A percentile compares a stretch with the other conserved stretches of the same genome.
phyloP scores from a whole-genome alignment of 35 echinoderm and acorn worm species.

The Heliocidaris tuberculata region DNA sequence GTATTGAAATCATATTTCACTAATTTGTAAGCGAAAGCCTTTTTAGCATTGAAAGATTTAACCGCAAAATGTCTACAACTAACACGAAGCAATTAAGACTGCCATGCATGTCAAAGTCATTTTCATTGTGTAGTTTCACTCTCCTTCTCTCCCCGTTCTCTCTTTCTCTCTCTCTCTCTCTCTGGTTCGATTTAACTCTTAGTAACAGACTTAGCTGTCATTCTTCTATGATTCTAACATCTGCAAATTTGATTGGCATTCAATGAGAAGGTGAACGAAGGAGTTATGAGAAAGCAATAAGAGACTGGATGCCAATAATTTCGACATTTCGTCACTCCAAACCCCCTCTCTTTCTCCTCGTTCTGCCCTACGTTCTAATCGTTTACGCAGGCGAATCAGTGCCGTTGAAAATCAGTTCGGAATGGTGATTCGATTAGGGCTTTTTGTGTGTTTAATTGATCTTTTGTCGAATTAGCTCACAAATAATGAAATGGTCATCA shows the following conservation, averaged over 20 bases:
- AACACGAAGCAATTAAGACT: background rate
- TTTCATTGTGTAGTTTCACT: background rate
- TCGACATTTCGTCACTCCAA: slow-evolving; percentile 25
- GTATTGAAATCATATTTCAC: background rate
- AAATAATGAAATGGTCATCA: background rate
- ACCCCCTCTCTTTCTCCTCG: background rate
- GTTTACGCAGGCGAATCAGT: background rate
- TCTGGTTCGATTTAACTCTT: background rate
- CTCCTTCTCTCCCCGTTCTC: background rate
- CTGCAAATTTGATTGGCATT: slow-evolving; percentile 25
- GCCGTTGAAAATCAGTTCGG: slow-evolving; percentile 16
- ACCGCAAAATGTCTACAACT: slow-evolving; percentile 4
- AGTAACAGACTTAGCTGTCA: slow-evolving; percentile 5
- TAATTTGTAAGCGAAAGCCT: background rate
- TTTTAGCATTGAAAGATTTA: background rate
- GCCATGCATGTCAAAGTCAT: background rate
- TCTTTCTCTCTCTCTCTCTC: background rate
- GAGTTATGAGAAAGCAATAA: background rate
- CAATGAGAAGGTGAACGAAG: background rate
- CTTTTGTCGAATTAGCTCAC: slow-evolving; percentile 6
- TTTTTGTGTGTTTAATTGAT: slow-evolving; percentile 27
- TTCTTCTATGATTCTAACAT: background rate
- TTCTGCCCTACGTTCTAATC: background rate
- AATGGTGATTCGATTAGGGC: background rate
- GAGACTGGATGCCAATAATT: slow-evolving; percentile 14